Conservation (phyloP, 1,140 invertebrate species). For the Drosophila funebris region DNA sequence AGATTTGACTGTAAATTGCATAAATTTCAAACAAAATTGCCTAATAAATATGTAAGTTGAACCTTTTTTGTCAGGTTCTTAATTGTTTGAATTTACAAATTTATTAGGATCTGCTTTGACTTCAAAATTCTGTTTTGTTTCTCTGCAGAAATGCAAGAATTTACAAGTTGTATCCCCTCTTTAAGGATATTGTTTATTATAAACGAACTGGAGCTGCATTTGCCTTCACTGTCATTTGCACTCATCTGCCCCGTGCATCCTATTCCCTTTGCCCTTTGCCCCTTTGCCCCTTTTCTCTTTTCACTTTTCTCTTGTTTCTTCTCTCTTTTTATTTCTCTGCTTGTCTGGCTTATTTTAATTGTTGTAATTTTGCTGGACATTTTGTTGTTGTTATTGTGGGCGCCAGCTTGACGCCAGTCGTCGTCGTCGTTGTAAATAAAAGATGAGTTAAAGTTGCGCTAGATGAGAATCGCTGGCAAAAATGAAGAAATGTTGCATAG, state of each 20-base stretch:
- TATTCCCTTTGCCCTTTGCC: slow-evolving; percentile 8
- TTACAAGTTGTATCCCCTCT: neutral
- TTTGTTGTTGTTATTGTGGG: slow-evolving; percentile 47
- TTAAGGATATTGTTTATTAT: slow-evolving; percentile 8
- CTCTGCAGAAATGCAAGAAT: neutral
- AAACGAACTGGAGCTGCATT: slow-evolving; percentile 45
- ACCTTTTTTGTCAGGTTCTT: slow-evolving; percentile 1
- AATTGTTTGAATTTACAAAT: slow-evolving; percentile 6
- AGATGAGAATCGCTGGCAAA: slow-evolving; percentile 39
- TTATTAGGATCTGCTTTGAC: slow-evolving; percentile 10
- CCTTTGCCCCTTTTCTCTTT: neutral
- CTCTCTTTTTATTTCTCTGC: neutral
- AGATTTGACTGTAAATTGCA: neutral
- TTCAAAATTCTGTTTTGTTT: neutral
- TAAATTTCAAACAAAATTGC: slow-evolving; percentile 1
- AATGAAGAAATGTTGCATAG: slow-evolving; percentile 52
- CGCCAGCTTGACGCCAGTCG: slow-evolving; percentile 64
- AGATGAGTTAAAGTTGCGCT: slow-evolving; percentile 70
- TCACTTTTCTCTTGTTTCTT: neutral
- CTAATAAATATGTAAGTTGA: slow-evolving; percentile 3
- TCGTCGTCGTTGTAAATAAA: slow-evolving; percentile 60
- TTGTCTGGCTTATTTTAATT: slow-evolving; percentile 64
- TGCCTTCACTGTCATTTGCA: slow-evolving; percentile 51
- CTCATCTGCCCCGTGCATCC: slow-evolving; percentile 14
- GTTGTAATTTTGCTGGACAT: slow-evolving; percentile 61